Percentiles rank a stretch among this genome's conserved stretches.
Conservation (phyloP, 2,797 vertebrate genomes). For the Paguma larvata region DNA sequence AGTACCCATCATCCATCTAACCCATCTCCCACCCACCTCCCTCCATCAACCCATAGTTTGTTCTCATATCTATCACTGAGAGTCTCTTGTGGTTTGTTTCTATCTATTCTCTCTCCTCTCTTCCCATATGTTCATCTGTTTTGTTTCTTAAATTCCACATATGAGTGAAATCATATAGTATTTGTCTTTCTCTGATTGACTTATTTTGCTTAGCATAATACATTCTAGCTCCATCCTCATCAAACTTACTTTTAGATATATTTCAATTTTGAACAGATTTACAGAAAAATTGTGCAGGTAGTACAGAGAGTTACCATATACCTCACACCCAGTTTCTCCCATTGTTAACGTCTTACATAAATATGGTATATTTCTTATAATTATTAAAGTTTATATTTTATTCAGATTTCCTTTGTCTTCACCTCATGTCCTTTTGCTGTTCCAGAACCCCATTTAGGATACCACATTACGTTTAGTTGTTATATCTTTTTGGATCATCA, state of each 20-base stretch:
- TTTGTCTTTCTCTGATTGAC: no score
- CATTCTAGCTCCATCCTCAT: no score
- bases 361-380: not conserved
- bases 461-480: not conserved
- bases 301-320: not conserved
- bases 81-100: no score
- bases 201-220: no score
- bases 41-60: no score
- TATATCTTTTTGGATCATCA: not conserved
- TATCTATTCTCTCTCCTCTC: no score
- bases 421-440: not conserved
- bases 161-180: no score
- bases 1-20: no score
- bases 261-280: not conserved
- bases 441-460: not conserved
- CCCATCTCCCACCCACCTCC: no score
- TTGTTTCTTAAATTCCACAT: no score
- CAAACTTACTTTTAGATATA: not conserved
- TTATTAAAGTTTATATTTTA: not conserved
- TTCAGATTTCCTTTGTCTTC: not conserved
- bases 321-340: not conserved
- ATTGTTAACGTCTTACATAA: not conserved
- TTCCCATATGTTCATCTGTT: no score
- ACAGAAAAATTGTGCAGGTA: not conserved
- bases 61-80: no score